phyloP scores from a whole-genome alignment of 2,888 invertebrate species.

The Morpho deidamia region DNA sequence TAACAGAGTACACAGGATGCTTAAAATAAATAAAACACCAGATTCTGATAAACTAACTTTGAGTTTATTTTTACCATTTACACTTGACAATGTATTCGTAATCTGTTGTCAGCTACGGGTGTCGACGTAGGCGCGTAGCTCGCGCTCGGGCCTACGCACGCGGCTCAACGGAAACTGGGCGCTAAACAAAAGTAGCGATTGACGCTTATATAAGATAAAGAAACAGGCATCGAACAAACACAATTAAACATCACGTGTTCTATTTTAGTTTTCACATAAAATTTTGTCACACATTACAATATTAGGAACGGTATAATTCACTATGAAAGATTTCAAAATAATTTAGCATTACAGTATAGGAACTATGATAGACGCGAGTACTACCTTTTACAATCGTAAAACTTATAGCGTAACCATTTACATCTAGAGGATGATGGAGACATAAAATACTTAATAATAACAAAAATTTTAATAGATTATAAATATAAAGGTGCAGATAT shows the following conservation, averaged over 20 bases:
- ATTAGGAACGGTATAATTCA: slow-evolving; percentile 77
- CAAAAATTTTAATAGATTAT: slow-evolving; percentile 45
- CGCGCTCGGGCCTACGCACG: slow-evolving; percentile 48
- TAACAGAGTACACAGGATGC: slow-evolving; percentile 19
- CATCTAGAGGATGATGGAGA: slow-evolving; percentile 37
- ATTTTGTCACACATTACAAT: slow-evolving; percentile 65
- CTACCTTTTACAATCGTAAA: slow-evolving; percentile 68
- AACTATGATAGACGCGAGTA: slow-evolving; percentile 75
- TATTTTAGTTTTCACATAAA: slow-evolving; percentile 48
- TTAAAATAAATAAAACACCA: slow-evolving; percentile 64
- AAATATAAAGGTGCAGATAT: slow-evolving; percentile 43
- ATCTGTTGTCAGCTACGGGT: slow-evolving; percentile 75
- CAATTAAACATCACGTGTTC: slow-evolving; percentile 41
- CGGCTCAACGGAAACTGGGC: slow-evolving; percentile 40
- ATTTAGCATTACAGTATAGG: slow-evolving; percentile 75
- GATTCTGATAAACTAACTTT: slow-evolving; percentile 79
- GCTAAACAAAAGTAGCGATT: slow-evolving; percentile 20
- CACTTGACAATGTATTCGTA: slow-evolving; percentile 79
- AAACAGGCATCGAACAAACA: slow-evolving; percentile 37
- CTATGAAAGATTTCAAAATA: slow-evolving; percentile 77
- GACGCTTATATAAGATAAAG: slow-evolving; percentile 27
- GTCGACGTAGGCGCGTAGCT: slow-evolving; percentile 68
- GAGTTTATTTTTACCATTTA: slow-evolving; percentile 81
- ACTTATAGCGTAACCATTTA: slow-evolving; percentile 60
- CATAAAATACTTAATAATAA: slow-evolving; percentile 49